A percentile compares a stretch with the other conserved stretches of the same genome.
Evolutionary conservation across 2,113 vertebrate genomes (phyloP).

Genomic region (Percopsis transmontana): DNA sequence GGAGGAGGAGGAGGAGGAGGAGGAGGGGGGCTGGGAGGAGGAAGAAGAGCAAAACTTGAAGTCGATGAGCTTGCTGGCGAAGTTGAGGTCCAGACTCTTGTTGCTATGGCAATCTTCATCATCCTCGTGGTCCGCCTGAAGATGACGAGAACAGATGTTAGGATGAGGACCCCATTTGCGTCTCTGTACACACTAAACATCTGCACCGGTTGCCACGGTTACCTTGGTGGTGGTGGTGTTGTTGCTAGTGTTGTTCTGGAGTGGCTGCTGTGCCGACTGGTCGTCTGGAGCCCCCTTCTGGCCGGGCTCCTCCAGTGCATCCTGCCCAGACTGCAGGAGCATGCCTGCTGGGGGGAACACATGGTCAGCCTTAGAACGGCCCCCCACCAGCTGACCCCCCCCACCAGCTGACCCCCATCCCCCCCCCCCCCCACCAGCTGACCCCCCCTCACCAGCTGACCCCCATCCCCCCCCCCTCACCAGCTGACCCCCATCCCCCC

Average conservation of each 20-base stretch:
- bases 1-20: constrained; percentile 20
- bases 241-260: constrained; percentile 17
- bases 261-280: constrained; percentile 15
- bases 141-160: background rate
- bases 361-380: no score
- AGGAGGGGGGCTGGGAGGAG: background rate
- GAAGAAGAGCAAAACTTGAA: constrained; percentile 83
- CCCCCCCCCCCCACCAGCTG: no score
- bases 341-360: background rate
- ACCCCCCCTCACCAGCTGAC: no score
- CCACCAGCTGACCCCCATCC: no score
- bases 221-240: constrained; percentile 49
- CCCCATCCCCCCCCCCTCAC: no score
- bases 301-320: constrained; percentile 14
- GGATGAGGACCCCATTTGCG: no score
- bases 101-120: constrained; percentile 90
- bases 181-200: no score
- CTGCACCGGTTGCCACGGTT: background rate
- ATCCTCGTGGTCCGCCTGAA: constrained; percentile 54
- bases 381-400: no score
- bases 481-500: no score
- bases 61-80: constrained; percentile 93
- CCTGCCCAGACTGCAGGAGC: constrained; percentile 24
- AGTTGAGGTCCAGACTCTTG: constrained; percentile 94
- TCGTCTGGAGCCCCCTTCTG: constrained; percentile 60